Percentiles rank a stretch among this genome's conserved stretches.
Evolutionary conservation across 2,113 vertebrate genomes (phyloP).

Genomic region (Corvus hawaiiensis): DNA sequence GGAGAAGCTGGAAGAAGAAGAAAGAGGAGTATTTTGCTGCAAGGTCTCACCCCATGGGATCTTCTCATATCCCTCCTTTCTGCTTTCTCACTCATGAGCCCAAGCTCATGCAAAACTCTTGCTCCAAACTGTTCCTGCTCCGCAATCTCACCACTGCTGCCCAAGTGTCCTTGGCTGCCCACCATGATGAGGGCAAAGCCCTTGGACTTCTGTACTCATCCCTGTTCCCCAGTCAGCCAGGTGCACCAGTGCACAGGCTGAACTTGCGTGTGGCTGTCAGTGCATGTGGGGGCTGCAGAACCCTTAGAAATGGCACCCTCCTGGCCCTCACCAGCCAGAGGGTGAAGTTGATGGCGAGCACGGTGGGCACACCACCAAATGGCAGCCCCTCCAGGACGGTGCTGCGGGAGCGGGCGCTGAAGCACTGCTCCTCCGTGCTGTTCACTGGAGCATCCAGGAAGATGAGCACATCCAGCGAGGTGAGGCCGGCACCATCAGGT

Average conservation of each 20-base stretch:
- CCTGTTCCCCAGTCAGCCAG: background rate
- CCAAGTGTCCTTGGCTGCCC: background rate
- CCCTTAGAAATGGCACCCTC: accelerated
- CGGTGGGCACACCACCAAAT: conserved; percentile 89
- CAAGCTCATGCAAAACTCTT: background rate
- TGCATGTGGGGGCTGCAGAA: accelerated
- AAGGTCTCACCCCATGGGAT: background rate
- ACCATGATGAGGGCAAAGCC: background rate
- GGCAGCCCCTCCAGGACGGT: conserved; percentile 91
- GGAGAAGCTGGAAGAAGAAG: conserved; percentile 73
- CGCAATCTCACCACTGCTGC: background rate
- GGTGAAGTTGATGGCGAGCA: conserved; percentile 85
- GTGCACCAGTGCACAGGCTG: background rate
- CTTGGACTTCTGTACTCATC: background rate
- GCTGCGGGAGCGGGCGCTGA: conserved; percentile 79
- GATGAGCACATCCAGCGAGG: conserved; percentile 43
- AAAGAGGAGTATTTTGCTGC: background rate
- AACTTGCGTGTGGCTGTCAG: background rate
- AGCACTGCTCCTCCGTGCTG: conserved; percentile 79
- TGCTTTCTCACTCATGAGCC: background rate
- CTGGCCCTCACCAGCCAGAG: conserved; percentile 84
- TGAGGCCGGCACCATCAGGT: background rate
- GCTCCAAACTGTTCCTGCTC: background rate
- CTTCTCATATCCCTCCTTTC: background rate
- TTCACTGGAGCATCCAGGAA: conserved; percentile 64